phyloP scores from a whole-genome alignment of 2,113 vertebrate species.

The Cochlearius cochlearius region DNA sequence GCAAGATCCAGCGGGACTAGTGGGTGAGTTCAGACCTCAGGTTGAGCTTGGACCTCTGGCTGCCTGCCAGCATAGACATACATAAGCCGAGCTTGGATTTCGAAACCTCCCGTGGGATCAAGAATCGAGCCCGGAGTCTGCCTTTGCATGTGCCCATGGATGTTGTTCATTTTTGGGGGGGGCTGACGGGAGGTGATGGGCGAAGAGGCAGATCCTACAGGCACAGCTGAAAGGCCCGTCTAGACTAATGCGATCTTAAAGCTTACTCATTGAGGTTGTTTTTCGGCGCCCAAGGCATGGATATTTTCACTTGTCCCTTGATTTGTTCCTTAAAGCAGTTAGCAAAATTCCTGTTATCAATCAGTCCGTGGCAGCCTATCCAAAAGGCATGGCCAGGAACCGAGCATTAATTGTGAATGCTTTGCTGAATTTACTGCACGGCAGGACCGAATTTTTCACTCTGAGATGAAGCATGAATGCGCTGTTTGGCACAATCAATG shows the following conservation, averaged over 20 bases:
- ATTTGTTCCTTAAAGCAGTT: slow-evolving; percentile 36
- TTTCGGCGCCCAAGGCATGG: not conserved
- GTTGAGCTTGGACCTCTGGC: not conserved
- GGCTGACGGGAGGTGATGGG: not conserved
- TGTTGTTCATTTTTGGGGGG: not conserved
- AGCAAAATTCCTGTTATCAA: slow-evolving; percentile 12
- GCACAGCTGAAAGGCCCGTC: not conserved
- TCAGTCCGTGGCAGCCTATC: not conserved
- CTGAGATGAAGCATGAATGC: not conserved
- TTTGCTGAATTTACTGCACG: slow-evolving; percentile 30
- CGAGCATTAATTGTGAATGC: not conserved
- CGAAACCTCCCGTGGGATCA: not conserved
- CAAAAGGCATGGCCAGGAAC: not conserved
- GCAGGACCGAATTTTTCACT: slow-evolving; percentile 3
- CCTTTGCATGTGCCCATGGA: fast-evolving
- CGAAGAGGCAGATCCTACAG: not conserved
- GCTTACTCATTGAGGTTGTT: not conserved
- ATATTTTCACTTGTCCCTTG: slow-evolving; percentile 2
- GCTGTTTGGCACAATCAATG: not conserved
- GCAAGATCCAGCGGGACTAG: not conserved
- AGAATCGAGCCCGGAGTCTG: not conserved
- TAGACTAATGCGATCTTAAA: not conserved
- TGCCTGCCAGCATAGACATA: not conserved
- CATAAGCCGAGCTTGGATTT: not conserved
- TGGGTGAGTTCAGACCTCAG: not conserved